A percentile compares a stretch with the other conserved stretches of the same genome.
phyloP scores from a whole-genome alignment of 2,113 vertebrate species.

The Leiothrix lutea region DNA sequence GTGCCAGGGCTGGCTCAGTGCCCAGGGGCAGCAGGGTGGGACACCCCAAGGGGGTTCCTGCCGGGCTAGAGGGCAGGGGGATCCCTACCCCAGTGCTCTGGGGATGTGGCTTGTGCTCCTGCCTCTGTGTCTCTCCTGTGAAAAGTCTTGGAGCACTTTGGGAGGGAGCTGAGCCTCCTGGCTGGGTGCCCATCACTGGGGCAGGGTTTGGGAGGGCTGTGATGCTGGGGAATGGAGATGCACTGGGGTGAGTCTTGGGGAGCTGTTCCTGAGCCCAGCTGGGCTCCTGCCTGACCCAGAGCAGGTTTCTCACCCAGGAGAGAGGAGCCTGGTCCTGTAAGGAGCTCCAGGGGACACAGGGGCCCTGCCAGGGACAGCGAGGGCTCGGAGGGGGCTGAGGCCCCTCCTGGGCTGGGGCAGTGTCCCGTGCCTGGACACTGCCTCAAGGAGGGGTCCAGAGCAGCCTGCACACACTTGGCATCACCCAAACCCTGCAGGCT shows the following conservation, averaged over 20 bases:
- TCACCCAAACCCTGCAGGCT: not conserved
- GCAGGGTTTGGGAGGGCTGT: not conserved
- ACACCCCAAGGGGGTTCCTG: not conserved
- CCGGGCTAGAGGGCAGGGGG: rapidly evolving
- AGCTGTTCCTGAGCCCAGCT: not conserved
- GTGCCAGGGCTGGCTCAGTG: not conserved
- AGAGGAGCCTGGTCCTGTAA: not conserved
- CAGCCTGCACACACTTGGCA: not conserved
- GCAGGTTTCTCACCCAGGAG: not conserved
- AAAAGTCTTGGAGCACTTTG: not conserved
- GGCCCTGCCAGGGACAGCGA: not conserved
- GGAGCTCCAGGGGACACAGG: not conserved
- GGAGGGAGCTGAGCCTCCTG: not conserved
- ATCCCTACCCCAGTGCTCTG: not conserved
- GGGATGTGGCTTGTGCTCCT: not conserved
- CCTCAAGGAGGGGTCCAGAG: not conserved
- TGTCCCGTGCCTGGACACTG: not conserved
- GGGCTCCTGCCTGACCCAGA: not conserved
- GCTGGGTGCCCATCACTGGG: rapidly evolving
- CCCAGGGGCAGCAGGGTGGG: not conserved
- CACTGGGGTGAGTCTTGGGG: not conserved
- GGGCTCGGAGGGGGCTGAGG: rapidly evolving
- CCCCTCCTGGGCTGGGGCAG: not conserved
- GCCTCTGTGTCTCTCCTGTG: not conserved
- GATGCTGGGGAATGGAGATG: not conserved